Evolutionary conservation across 2,888 invertebrate genomes (phyloP), one percentile per base, ranked within the genome.

Genomic region (Watsonalla binaria): DNA sequence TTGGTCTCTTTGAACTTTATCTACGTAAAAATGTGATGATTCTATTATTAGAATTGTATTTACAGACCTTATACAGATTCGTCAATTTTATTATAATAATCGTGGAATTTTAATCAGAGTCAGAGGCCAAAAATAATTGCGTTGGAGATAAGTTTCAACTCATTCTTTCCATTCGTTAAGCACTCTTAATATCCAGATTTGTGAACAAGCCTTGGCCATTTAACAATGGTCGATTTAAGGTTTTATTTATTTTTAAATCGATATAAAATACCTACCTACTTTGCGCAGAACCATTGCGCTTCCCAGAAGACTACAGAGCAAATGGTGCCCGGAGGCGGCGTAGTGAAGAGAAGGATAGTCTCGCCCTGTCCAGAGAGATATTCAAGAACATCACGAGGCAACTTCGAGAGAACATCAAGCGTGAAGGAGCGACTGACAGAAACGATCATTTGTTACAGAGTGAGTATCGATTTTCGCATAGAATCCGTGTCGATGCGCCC

Each of bases 311-410:
- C 68, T 78, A 82, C 67, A 76, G 72, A 58, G 70, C 78, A 49
- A 82, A 84, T 82, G 81, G 80, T 58, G 68, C 80, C 57, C 80
- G 86, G 53, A 81, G 82, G 53, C 83, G 86, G 52, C 81, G 86
- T 59, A 84, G 84, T 68, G 85, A 86, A 66, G 87, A 86, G 55
- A 88, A 80, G 65, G 90, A 90, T 70, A 88, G 84, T 63, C 83
- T 91, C 57, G 90, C 91, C 51, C 71, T 91, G 67, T 91, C 91
- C 61, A 82, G 87, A 62, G 90, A 91, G 68, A 91, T 91, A 80
- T 91, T 91, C 78, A 84, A 87, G 72, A 91, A 91, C 70, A 90
- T 91, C 80, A 89, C 89, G 56, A 88, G 90, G 76, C 90, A 91
- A 62, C 84, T 91, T 35, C 81, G 90, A 39, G 90, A 91, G 76